A percentile compares a stretch with the other conserved stretches of the same genome.
Evolutionary conservation across 2,113 vertebrate species (phyloP).

Genomic region (Anseranas semipalmata): DNA sequence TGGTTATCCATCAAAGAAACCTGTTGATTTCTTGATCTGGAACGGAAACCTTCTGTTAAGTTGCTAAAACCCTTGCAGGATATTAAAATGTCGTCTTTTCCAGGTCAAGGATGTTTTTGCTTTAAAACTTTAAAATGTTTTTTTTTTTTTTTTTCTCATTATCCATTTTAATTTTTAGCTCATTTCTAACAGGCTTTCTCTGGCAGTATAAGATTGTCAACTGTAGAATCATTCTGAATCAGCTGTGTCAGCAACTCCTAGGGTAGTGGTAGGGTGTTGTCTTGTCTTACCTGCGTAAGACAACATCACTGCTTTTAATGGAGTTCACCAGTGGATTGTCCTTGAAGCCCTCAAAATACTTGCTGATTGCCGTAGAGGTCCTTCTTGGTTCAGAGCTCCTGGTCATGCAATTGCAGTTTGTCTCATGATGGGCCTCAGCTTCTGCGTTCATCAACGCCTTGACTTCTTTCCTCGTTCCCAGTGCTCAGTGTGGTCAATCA

Average conservation of each 20-base stretch:
- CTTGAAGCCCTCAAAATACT: background rate
- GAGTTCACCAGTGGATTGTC: background rate
- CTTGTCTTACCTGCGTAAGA: background rate
- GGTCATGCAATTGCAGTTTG: background rate
- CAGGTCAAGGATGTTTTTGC: background rate
- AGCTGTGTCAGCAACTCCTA: background rate
- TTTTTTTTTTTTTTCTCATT: background rate
- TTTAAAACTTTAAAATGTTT: background rate
- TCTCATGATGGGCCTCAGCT: background rate
- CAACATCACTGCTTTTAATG: background rate
- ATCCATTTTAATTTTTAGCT: background rate
- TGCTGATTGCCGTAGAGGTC: background rate
- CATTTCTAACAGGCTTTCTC: background rate
- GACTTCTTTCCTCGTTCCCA: accelerated
- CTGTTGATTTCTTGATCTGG: background rate
- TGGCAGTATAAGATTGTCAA: background rate
- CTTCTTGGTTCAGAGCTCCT: background rate
- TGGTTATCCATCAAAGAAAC: background rate
- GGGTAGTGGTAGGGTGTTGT: background rate
- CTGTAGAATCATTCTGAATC: background rate
- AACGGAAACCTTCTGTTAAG: background rate
- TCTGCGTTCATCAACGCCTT: background rate
- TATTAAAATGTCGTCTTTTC: background rate
- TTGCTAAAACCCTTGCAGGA: background rate
- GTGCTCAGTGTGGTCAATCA: background rate